phyloP scores from a whole-genome alignment of 1,140 invertebrate species.

The Thrips palmi region DNA sequence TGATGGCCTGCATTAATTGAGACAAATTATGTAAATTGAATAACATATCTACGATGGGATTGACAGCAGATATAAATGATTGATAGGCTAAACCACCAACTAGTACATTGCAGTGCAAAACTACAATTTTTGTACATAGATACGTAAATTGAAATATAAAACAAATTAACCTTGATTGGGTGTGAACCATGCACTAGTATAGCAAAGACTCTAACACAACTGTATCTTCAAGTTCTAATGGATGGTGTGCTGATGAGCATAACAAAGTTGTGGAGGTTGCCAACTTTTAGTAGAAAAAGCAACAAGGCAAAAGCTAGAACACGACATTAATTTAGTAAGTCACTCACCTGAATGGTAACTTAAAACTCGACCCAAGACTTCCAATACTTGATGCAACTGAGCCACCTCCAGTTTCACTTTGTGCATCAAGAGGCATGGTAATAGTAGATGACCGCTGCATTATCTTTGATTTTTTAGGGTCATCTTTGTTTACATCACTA shows the following conservation, averaged over 20 bases:
- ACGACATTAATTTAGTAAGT: conserved; percentile 3
- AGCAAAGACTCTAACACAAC: too few relatives aligned
- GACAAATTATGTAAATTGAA: too few relatives aligned
- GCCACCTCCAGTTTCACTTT: conserved; percentile 23
- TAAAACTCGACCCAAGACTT: conserved; percentile 55
- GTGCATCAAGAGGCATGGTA: conserved; percentile 33
- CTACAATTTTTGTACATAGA: conserved; percentile 1
- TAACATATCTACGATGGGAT: too few relatives aligned
- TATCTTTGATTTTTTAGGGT: conserved; percentile 19
- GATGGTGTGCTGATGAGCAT: too few relatives aligned
- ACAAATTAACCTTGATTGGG: too few relatives aligned
- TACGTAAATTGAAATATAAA: conserved; percentile 8
- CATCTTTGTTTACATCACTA: conserved; percentile 10
- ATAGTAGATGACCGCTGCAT: conserved; percentile 67
- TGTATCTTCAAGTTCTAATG: too few relatives aligned
- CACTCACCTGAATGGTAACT: conserved; percentile 66
- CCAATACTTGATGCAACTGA: conserved; percentile 56
- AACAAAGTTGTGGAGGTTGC: too few relatives aligned
- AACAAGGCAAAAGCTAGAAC: conserved; percentile 9
- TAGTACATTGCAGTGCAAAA: too few relatives aligned
- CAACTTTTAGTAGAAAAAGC: conserved; percentile 16
- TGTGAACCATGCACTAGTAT: too few relatives aligned
- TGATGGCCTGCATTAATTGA: too few relatives aligned
- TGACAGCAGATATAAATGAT: too few relatives aligned
- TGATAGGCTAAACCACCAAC: too few relatives aligned